These are phyloP conservation scores for Eueremaeus valkanovi DNA, from an alignment of 2,888 invertebrate species.

Conservation along the genomic window DNA sequence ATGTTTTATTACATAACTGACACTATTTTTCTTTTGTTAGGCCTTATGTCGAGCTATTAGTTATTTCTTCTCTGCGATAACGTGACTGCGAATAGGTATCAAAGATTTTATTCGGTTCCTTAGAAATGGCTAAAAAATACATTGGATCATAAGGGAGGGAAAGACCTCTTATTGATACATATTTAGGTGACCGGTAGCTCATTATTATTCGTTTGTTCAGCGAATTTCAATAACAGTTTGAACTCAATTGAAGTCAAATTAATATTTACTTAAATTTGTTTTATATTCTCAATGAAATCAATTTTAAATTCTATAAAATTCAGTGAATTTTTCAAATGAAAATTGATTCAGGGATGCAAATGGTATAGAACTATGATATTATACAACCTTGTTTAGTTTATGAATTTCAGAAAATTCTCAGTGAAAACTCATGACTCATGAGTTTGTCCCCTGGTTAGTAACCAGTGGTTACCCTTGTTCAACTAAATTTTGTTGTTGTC, in stretches of 20 bases:
- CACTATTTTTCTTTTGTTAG: constrained; percentile 2
- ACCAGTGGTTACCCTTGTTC: no score
- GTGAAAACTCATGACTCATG: background rate
- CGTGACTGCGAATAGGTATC: constrained; percentile 13
- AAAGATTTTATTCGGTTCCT: constrained; percentile 1
- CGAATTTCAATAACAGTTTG: background rate
- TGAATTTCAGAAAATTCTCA: no score
- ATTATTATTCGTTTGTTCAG: background rate
- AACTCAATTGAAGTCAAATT: background rate
- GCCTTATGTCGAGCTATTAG: background rate
- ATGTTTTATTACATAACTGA: background rate
- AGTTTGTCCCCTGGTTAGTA: no score
- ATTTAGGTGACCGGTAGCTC: constrained; percentile 1
- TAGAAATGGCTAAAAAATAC: background rate
- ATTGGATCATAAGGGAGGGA: background rate
- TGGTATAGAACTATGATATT: no score
- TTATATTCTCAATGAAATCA: no score
- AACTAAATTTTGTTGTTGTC: no score
- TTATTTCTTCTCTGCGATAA: background rate
- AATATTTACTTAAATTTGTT: no score
- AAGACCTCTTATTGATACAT: constrained; percentile 1
- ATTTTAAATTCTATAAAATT: no score
- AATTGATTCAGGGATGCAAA: no score
- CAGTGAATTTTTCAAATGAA: no score
- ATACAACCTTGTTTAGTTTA: no score